Base-by-base conservation (phyloP, 2,113 vertebrate species). In the Marcusenius ussheri region DNA sequence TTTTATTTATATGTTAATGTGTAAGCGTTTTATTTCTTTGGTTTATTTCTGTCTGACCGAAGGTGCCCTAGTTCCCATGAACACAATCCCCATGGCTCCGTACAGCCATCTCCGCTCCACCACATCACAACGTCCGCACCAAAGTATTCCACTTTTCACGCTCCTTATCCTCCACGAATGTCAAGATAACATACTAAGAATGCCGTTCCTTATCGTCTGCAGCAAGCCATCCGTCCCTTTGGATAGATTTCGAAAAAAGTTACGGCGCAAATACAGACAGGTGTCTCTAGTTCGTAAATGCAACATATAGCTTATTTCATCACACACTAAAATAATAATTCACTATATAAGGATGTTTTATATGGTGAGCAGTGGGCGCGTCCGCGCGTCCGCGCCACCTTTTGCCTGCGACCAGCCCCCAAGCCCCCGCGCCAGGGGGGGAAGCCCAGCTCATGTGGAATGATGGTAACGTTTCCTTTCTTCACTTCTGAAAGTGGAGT, bases 401-500 rank as follows among this genome's bases (percentile, higher is more conserved):
- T 50, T 50, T 27, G 9, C 21, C 70, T 24, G 45, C 4, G 70
- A 6, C 62, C 88, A 83, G 47, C 66, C 47, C 88, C 70, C 66
- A 17, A 87, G 53, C 53, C 35, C 85, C 1, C 13, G 3, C 6
- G 88, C 31, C 49, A 3, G 27, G 24, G 56, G 62, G 42, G 42
- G 3, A 58, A 62, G 77, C 50, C 50, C 80, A 58, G 39, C 70
- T 89, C 49, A 24, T 10, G n/a, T n/a, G 31, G 89, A 62, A 42
- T 46, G 42, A 84, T 83, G 49, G 9, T 58, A 45, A 47, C 24
- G 51, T 62, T 83, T 27, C 9, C 89, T 89, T 84, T 77, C 77
- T 27, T 89, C 77, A 47, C 51, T 46, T 83, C 74, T 62, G 10
- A 31, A 85, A 89, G 51, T 50, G 89, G 50, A 45, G 51, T 77